A percentile compares a stretch with the other conserved stretches of the same genome.
These are phyloP conservation scores for Polyodon spathula DNA, from an alignment of 2,113 vertebrate genomes.

Conservation along the genomic window DNA sequence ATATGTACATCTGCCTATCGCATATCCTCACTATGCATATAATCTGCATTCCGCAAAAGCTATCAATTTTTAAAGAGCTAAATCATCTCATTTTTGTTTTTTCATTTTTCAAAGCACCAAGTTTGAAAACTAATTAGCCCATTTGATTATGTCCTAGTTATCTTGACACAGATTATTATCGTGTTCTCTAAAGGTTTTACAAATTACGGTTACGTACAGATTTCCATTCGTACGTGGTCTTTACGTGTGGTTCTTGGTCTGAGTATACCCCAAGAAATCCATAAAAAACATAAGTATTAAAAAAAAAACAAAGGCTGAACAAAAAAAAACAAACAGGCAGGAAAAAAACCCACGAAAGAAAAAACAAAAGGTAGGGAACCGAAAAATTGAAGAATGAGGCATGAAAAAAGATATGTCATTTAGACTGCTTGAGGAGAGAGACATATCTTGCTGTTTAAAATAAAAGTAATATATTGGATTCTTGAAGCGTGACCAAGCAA, in stretches of 20 bases:
- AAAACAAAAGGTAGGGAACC: slow-evolving; percentile 38
- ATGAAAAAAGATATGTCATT: slow-evolving; percentile 56
- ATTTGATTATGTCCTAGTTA: too few relatives aligned
- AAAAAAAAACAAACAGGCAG: too few relatives aligned
- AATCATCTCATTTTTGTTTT: slow-evolving; percentile 37
- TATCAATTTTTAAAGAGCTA: slow-evolving; percentile 46
- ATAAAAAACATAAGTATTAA: too few relatives aligned
- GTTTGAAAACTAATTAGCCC: slow-evolving; percentile 34
- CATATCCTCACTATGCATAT: too few relatives aligned
- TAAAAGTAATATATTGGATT: slow-evolving; percentile 56
- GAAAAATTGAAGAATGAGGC: slow-evolving; percentile 58
- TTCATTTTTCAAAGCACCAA: slow-evolving; percentile 27
- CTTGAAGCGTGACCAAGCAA: slow-evolving; percentile 50
- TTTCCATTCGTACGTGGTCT: too few relatives aligned
- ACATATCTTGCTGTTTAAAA: slow-evolving; percentile 55
- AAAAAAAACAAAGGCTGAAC: too few relatives aligned
- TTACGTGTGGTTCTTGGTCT: too few relatives aligned
- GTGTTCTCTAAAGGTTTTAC: too few relatives aligned
- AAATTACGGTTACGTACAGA: too few relatives aligned
- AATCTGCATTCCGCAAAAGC: slow-evolving; percentile 51
- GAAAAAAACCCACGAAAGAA: slow-evolving; percentile 23
- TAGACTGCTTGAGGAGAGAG: slow-evolving; percentile 48
- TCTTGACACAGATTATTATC: too few relatives aligned
- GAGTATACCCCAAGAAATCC: too few relatives aligned
- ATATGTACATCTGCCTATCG: not conserved